These are phyloP conservation scores for Olivierus martensii DNA, from an alignment of 1,140 invertebrate genomes.

Conservation along the genomic window DNA sequence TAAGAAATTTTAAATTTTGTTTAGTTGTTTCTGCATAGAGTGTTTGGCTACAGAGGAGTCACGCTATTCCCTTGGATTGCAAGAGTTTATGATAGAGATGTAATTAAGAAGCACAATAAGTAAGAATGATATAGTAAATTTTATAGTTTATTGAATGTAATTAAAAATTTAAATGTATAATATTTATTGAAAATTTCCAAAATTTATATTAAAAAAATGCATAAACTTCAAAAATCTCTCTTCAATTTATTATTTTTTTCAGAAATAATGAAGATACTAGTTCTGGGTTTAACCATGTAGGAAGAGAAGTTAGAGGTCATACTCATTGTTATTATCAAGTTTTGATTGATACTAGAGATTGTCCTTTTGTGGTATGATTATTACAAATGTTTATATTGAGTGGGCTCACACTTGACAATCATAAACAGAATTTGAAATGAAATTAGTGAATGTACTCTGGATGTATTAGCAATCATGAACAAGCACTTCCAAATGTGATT, in stretches of 20 bases:
- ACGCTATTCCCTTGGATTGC: slow-evolving; percentile 91
- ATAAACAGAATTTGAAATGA: too few species aligned
- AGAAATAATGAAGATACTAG: slow-evolving; percentile 25
- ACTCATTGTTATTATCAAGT: slow-evolving; percentile 95
- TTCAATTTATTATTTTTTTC: background rate
- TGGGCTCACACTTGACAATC: background rate
- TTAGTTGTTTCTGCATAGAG: slow-evolving; percentile 72
- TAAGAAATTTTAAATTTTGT: slow-evolving; percentile 15
- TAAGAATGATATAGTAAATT: slow-evolving; percentile 21
- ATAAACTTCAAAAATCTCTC: too few species aligned
- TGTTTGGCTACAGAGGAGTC: slow-evolving; percentile 94
- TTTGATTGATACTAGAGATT: slow-evolving; percentile 88
- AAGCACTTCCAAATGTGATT: too few species aligned
- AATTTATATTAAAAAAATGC: too few species aligned
- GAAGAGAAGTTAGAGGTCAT: slow-evolving; percentile 75
- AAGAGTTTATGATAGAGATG: slow-evolving; percentile 81
- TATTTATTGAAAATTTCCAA: too few species aligned
- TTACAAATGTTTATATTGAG: background rate
- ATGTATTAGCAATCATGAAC: too few species aligned
- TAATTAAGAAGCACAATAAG: slow-evolving; percentile 41
- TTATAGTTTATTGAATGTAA: too few species aligned
- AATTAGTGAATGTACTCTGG: too few species aligned
- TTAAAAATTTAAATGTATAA: too few species aligned
- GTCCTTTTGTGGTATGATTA: slow-evolving; percentile 77
- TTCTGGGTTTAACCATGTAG: slow-evolving; percentile 40